phyloP scores from a whole-genome alignment of 2,797 vertebrate genomes.

The Euphonia xanthogaster region DNA sequence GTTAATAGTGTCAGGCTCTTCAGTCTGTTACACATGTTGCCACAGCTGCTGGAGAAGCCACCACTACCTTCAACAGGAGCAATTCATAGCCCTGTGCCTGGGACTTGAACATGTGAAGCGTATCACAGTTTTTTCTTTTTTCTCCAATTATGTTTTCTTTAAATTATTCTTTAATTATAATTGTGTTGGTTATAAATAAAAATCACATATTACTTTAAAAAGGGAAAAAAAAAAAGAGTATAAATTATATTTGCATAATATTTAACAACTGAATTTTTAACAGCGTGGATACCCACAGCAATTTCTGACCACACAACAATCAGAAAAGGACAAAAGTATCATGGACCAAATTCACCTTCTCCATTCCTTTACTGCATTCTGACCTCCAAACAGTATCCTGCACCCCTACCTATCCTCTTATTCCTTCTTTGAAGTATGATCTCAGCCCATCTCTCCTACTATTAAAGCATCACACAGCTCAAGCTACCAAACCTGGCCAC shows the following conservation, averaged over 20 bases:
- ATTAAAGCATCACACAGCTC: not conserved
- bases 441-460: not conserved
- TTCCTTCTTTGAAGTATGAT: not conserved
- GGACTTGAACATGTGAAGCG: not conserved
- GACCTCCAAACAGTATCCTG: not conserved
- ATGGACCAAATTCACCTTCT: not conserved
- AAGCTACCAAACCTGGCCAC: not conserved
- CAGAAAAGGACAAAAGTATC: not conserved
- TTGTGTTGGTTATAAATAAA: not conserved
- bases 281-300: not conserved
- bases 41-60: not conserved
- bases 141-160: not conserved
- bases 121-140: not conserved
- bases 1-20: not conserved
- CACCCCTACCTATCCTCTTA: not conserved
- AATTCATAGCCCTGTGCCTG: not conserved
- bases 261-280: not conserved
- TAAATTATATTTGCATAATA: not conserved
- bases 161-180: not conserved
- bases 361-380: not conserved
- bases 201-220: not conserved
- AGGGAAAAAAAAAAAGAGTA: too few species aligned
- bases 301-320: not conserved
- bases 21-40: not conserved
- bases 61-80: not conserved